Evolutionary conservation across 2,797 vertebrate species (phyloP).

Genomic region (Paratrypauchen microcephalus): DNA sequence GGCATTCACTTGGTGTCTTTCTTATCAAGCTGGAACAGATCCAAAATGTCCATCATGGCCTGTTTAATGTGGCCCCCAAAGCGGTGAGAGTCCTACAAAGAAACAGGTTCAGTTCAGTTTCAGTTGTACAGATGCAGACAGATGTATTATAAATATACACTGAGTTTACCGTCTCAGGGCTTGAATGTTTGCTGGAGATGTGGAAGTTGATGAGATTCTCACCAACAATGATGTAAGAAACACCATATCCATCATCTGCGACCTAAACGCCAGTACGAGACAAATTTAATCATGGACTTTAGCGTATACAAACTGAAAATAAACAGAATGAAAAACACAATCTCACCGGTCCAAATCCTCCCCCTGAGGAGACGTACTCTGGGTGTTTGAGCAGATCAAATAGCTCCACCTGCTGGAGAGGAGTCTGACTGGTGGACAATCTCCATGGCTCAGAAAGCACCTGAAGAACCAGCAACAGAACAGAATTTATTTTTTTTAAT

Average conservation of each 20-base stretch:
- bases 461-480: conserved; percentile 59
- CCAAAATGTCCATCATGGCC: conserved; percentile 86
- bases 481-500: too few species aligned
- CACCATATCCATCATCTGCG: conserved; percentile 95
- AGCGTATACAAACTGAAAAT: background rate
- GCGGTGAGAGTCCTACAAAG: conserved; percentile 88
- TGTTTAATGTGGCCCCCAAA: conserved; percentile 86
- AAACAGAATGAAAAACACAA: background rate
- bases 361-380: conserved; percentile 86
- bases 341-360: conserved; percentile 96
- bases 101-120: background rate
- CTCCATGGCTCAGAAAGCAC: conserved; percentile 96
- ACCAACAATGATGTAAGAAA: conserved; percentile 91
- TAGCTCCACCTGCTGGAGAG: conserved; percentile 86
- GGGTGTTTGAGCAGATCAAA: conserved; percentile 87
- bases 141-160: background rate
- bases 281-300: background rate
- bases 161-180: conserved; percentile 87
- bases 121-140: background rate
- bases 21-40: conserved; percentile 76
- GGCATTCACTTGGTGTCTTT: conserved; percentile 71
- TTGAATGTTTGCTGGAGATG: conserved; percentile 93
- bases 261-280: conserved; percentile 74
- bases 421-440: conserved; percentile 96
- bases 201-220: conserved; percentile 93